Evolutionary conservation across 2,797 vertebrate species (phyloP), one percentile per base, ranked within the genome.

Genomic region (Ceryle rudis): DNA sequence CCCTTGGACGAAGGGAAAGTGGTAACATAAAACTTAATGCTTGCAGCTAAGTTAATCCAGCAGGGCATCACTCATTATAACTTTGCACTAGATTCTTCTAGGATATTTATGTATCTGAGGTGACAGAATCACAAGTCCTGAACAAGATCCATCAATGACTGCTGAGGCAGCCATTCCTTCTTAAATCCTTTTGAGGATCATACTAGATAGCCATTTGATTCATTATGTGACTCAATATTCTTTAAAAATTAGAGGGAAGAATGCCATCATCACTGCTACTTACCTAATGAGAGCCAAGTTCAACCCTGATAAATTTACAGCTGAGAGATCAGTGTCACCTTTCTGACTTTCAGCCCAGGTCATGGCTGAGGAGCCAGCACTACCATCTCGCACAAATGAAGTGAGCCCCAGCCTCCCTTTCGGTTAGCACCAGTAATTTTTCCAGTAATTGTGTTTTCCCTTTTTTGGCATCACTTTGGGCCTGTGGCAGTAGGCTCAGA

Each of bases 391-490:
- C 71, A 75, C 2, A 8, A 42, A 86, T 11, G 16, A 80, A 80
- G 85, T 1, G 6, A 84, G 49, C 14, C 61, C 41, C 49, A 77
- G 33, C 22, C 52, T 89, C 55, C 33, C 54, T 72, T 93, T 80
- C 5, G 0, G 46, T 80, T 42, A 84, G 58, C 51, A 79, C 19
- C 42, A 28, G 21, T 60, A 28, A 29, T 81, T 92, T 93, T 66
- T 73, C 75, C 41, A 89, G 44, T 60, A 91, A 84, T 75, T 54
- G 44, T 39, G 22, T 92, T 57, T 90, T 91, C 41, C n/a, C 62
- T 71, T 90, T 95, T 88, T 46, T 94, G 87, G 75, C 92, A 85
- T 33, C 77, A 52, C 51, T 93, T 79, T 31, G 72, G 91, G 75
- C 93, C 61, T 51, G 44, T 71, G 78, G 78, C 71, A 93, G 86